phyloP scores from a whole-genome alignment of 2,113 vertebrate genomes.

The Aramus guarauna region DNA sequence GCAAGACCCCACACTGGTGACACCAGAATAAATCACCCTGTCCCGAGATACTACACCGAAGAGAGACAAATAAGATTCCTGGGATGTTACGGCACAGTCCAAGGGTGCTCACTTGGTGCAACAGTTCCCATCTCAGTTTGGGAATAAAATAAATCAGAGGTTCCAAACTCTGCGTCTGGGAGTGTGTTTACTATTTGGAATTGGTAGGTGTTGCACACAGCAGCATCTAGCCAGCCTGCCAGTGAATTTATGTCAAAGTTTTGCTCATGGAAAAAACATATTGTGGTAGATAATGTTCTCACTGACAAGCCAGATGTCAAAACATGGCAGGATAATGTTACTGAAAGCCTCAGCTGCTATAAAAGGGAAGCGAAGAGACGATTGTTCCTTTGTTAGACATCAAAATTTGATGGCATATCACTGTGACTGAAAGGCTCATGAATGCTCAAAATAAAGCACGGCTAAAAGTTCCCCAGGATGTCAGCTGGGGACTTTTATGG shows the following conservation, averaged over 20 bases:
- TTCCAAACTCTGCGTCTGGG: not conserved
- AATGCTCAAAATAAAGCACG: not conserved
- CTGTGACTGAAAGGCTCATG: not conserved
- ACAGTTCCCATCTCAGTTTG: not conserved
- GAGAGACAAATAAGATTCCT: not conserved
- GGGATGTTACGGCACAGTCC: not conserved
- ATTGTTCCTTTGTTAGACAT: conserved; percentile 34
- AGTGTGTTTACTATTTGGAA: not conserved
- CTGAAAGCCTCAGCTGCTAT: conserved; percentile 50
- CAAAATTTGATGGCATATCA: conserved; percentile 18
- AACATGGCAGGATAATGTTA: conserved; percentile 42
- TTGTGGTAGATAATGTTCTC: conserved; percentile 36
- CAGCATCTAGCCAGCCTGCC: not conserved
- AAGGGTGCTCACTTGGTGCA: not conserved
- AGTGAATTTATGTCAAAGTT: conserved; percentile 14
- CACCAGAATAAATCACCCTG: not conserved
- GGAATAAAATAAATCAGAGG: not conserved
- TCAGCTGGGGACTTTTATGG: not conserved
- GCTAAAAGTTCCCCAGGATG: not conserved
- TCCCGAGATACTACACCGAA: not conserved
- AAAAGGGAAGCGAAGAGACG: not conserved
- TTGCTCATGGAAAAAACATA: conserved; percentile 4
- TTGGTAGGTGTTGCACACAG: not conserved
- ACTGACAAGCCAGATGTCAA: conserved; percentile 57
- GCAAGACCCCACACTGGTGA: not conserved